These are phyloP conservation scores for Drosophila parvula DNA, from an alignment of 1,140 invertebrate genomes.

Conservation along the genomic window DNA sequence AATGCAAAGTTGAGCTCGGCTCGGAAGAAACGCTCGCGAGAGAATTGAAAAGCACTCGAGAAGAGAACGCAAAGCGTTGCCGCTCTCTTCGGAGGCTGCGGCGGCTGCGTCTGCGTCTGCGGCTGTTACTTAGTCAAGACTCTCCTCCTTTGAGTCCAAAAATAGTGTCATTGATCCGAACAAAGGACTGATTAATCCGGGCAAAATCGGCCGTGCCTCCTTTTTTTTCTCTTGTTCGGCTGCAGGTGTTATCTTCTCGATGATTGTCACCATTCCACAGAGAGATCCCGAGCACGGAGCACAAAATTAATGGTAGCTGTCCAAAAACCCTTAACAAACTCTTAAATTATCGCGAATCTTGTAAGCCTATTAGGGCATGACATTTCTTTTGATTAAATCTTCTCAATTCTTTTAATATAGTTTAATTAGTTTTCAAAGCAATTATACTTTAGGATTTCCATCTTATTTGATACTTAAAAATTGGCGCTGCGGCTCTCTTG, in stretches of 20 bases:
- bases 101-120: not conserved
- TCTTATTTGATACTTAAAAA: not conserved
- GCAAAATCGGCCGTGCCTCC: conserved; percentile 34
- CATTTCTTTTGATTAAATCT: not conserved
- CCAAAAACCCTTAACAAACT: not conserved
- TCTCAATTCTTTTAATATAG: not conserved
- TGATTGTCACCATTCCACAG: not conserved
- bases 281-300: not conserved
- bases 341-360: not conserved
- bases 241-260: conserved; percentile 3
- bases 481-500: not conserved
- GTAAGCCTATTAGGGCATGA: not conserved
- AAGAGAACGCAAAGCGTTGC: not conserved
- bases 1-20: conserved; percentile 52
- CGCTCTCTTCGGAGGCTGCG: conserved; percentile 28
- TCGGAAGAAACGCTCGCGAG: conserved; percentile 24
- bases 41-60: not conserved
- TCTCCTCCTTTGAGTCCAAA: conserved; percentile 15
- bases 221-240: conserved; percentile 12
- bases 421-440: not conserved
- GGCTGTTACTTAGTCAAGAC: conserved; percentile 10
- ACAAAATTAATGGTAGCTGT: conserved; percentile 2
- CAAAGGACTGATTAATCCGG: conserved; percentile 46
- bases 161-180: conserved; percentile 29
- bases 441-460: not conserved